A percentile compares a stretch with the other conserved stretches of the same genome.
These are phyloP conservation scores for Mirounga angustirostris DNA, from an alignment of 2,113 vertebrate species.

Conservation along the genomic window DNA sequence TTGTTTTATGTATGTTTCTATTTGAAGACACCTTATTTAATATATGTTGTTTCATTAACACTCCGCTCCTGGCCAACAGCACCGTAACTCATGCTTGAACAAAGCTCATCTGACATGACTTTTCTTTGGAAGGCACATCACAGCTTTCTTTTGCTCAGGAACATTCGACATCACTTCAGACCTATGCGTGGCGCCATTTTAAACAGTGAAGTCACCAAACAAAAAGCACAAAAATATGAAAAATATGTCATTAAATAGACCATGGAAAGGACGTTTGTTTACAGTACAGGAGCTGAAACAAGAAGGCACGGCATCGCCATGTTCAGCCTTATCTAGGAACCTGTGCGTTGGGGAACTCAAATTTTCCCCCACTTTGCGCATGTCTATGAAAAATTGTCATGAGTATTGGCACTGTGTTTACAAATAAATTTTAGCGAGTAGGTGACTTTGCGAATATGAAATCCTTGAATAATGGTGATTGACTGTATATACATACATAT, in stretches of 20 bases:
- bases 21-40: background rate
- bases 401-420: background rate
- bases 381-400: no score
- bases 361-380: background rate
- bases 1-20: background rate
- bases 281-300: background rate
- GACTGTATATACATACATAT: background rate
- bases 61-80: background rate
- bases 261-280: background rate
- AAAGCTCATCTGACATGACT: background rate
- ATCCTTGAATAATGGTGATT: background rate
- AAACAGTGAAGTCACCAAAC: background rate
- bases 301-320: background rate
- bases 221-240: background rate
- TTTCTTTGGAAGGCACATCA: background rate
- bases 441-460: background rate
- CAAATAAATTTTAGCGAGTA: background rate
- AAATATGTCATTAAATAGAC: background rate
- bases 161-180: background rate
- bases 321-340: background rate
- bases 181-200: background rate
- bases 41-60: background rate
- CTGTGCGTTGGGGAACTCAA: background rate
- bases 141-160: background rate
- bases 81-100: background rate